Conservation (phyloP, 2,888 invertebrate species). For the Agrypnus murinus region DNA sequence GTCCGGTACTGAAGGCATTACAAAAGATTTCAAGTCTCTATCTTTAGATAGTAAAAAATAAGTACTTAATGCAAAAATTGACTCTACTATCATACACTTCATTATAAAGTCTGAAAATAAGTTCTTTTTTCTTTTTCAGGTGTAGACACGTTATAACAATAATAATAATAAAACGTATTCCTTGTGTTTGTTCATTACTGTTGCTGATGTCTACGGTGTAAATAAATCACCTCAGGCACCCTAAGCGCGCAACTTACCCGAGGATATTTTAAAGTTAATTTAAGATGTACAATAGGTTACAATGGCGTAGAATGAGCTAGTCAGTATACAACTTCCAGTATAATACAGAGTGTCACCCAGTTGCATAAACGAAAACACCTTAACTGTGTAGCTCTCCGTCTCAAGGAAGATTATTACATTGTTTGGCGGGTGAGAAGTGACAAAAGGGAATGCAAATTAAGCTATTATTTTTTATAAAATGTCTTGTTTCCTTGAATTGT, state of each 20-base stretch:
- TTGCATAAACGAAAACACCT: conserved; percentile 53
- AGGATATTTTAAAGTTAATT: conserved; percentile 66
- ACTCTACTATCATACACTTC: no score
- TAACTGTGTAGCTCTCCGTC: conserved; percentile 45
- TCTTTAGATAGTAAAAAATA: no score
- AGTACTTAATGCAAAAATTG: no score
- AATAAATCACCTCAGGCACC: conserved; percentile 62
- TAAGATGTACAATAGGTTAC: conserved; percentile 68
- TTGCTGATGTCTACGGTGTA: conserved; percentile 59
- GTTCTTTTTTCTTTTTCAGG: no score
- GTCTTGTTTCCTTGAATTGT: conserved; percentile 33
- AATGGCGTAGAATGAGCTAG: conserved; percentile 68
- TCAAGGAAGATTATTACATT: conserved; percentile 56
- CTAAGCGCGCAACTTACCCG: conserved; percentile 59
- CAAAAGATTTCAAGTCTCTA: no score
- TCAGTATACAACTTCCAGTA: conserved; percentile 63
- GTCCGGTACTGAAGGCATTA: no score
- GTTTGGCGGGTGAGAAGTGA: conserved; percentile 58
- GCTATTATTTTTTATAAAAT: conserved; percentile 44
- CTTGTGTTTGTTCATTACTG: conserved; percentile 54
- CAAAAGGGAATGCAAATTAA: conserved; percentile 61
- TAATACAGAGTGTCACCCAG: conserved; percentile 65
- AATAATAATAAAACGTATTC: conserved; percentile 42
- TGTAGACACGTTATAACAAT: conserved; percentile 34
- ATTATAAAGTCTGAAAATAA: no score